Conservation (phyloP, 2,113 vertebrate genomes). For the Camelus bactrianus region DNA sequence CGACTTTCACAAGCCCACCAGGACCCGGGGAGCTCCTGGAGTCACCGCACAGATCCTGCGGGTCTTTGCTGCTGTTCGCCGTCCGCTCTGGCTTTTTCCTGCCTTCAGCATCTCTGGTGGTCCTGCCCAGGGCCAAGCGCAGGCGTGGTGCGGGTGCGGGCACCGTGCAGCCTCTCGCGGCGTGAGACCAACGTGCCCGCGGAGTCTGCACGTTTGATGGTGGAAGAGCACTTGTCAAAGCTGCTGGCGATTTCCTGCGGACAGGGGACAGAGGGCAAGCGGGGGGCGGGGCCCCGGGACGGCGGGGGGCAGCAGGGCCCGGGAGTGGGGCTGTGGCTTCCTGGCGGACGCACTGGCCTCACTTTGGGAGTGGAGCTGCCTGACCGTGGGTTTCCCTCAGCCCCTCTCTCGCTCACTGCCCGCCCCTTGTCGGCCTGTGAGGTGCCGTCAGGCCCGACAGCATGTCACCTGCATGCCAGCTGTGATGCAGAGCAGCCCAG, state of each 20-base stretch:
- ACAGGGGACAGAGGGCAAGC: too few relatives aligned
- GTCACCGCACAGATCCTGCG: accelerated
- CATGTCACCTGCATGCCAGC: accelerated
- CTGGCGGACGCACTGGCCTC: accelerated
- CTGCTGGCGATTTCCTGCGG: accelerated
- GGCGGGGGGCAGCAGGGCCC: accelerated
- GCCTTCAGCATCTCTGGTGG: not conserved
- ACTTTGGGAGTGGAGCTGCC: not conserved
- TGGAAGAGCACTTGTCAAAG: not conserved
- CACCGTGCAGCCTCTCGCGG: accelerated
- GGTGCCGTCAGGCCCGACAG: accelerated
- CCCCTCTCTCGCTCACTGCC: too few relatives aligned
- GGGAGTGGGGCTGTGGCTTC: accelerated
- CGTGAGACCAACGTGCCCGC: accelerated
- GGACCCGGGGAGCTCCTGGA: not conserved
- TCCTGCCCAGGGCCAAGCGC: not conserved
- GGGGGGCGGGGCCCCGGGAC: accelerated
- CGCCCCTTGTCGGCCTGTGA: accelerated
- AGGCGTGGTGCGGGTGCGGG: accelerated
- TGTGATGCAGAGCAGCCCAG: accelerated
- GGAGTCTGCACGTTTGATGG: accelerated
- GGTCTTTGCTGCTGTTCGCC: accelerated
- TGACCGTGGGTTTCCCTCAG: not conserved
- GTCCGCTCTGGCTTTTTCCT: not conserved
- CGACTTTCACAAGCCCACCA: accelerated